Evolutionary conservation across 2,888 invertebrate species (phyloP), one percentile per base, ranked within the genome.

Genomic region (Lysandra bellargus): DNA sequence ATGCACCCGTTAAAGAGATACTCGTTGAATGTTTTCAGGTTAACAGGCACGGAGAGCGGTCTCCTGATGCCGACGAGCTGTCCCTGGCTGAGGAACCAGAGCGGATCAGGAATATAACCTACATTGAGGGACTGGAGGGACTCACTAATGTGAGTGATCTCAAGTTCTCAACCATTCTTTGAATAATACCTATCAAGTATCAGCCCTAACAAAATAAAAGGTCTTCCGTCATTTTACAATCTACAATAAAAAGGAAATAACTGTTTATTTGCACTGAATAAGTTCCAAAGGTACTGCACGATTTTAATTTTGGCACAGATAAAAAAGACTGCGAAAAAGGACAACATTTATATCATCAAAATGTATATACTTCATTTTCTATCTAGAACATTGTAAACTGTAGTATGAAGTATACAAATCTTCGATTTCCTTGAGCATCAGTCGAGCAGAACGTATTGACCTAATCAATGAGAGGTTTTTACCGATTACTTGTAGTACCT

Each of bases 41-140:
- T 0, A 90, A 93, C 85, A 86, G 94, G 79, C 94, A 94, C 78
- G 94, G 94, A 4, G 94, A 94, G 79, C 85, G 94, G 77, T 84
- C 92, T 0, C 94, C 94, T 0, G 94, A 93, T 83, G 84, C 86
- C 0, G 94, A 92, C 53, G 94, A 94, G 80, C 84, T 91, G 6
- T 91, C 92, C 0, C 83, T 94, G 0, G 92, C 93, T 0, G 86
- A 91, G 72, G 87, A 90, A 78, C 85, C 88, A 78, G 90, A 90
- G 6, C 83, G 84, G 79, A 83, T 93, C 6, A 83, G 79, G 53
- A 90, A 92, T 57, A 76, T 90, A 0, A 93, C 90, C 0, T 84
- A 85, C 53, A 84, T 91, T 1, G 92, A 93, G 79, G 94, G 94
- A 0, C 85, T 86, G 0, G 94, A 94, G 81, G 92, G 91, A 4